Base-by-base conservation (phyloP, 2,797 vertebrate species). In the Dermochelys coriacea region DNA sequence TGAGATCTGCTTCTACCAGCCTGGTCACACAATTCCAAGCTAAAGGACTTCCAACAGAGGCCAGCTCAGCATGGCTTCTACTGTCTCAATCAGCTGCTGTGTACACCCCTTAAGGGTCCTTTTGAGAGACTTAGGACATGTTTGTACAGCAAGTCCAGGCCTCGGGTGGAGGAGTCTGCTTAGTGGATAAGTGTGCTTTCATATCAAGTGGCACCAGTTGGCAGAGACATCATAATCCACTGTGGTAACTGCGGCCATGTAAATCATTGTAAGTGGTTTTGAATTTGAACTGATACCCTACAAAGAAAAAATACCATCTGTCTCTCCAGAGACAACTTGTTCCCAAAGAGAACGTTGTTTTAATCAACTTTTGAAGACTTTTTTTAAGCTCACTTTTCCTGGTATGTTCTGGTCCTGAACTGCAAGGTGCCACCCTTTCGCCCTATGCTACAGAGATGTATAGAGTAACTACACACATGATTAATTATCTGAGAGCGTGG, bases 231-330 rank as follows among this genome's bases (percentile, higher is more conserved):
- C 78, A 80, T 93, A 86, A 96, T 96, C 85, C 87, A 80, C 4
- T 0, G 41, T 71, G 93, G 78, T 88, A 93, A 88, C 29, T 50
- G 5, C 8, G 55, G 37, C 75, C 87, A 94, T 52, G 49, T 41
- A 52, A 71, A 64, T 88, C 79, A 85, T 84, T 92, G 94, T 88
- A 95, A 92, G 87, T 86, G 77, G 85, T 59, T 87, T 85, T 96
- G 81, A 75, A 0, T 89, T 95, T 92, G 88, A 95, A 92, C 74
- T 0, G 0, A 9, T n/a, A 57, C 64, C 92, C 77, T 84, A 27
- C 18, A 49, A 54, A 74, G 37, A 2, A 91, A 91, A 84, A 54
- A 29, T 79, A 88, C 71, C 93, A 88, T 61, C 45, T 16, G 47
- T 71, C 47, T 82, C 87, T 95, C n/a, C 78, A 75, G 77, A 93